Evolutionary conservation across 2,797 vertebrate species (phyloP).

Genomic region (Molothrus ater): DNA sequence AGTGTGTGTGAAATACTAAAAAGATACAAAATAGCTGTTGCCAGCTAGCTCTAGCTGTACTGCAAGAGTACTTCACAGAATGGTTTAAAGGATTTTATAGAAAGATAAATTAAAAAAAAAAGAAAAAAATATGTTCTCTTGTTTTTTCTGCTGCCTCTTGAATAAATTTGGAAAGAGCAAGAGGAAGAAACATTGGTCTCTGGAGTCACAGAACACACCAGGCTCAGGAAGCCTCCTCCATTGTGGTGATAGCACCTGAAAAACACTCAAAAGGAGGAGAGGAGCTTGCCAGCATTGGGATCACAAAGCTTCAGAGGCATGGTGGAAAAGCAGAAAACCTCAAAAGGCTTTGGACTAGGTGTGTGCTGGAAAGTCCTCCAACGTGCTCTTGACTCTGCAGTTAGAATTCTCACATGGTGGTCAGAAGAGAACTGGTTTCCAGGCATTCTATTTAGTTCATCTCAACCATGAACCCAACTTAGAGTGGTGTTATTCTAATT

Average conservation of each 20-base stretch:
- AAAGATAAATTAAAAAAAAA: neutral
- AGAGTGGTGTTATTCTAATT: neutral
- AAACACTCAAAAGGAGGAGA: neutral
- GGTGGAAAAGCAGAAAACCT: neutral
- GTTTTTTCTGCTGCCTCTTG: neutral
- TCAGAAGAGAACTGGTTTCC: neutral
- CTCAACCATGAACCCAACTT: neutral
- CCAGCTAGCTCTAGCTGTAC: neutral
- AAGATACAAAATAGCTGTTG: neutral
- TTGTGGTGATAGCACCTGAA: neutral
- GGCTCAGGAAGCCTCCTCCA: neutral
- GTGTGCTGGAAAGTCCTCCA: neutral
- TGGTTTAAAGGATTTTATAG: neutral
- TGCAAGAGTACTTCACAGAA: neutral
- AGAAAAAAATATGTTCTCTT: fast-evolving
- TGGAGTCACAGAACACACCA: neutral
- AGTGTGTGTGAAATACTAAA: neutral
- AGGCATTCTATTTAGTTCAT: neutral
- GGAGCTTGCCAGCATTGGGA: neutral
- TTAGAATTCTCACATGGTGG: neutral
- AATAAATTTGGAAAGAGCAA: neutral
- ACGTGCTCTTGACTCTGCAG: neutral
- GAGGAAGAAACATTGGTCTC: neutral
- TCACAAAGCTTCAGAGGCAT: neutral
- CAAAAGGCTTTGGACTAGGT: neutral